Conservation (phyloP, 2,888 invertebrate genomes). For the Coenonympha glycerion region DNA sequence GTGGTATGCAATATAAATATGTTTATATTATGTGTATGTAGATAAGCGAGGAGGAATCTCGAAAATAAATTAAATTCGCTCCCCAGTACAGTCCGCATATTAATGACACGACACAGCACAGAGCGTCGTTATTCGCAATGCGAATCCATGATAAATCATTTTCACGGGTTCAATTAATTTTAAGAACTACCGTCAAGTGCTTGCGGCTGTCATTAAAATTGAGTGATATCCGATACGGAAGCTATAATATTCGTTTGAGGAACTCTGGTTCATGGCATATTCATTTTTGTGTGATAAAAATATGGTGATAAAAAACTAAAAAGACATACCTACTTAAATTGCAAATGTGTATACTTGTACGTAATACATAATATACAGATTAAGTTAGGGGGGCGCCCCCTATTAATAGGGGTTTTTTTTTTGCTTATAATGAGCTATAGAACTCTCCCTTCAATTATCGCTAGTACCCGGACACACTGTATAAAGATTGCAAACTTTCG, state of each 20-base stretch:
- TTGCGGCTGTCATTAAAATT: conserved; percentile 9
- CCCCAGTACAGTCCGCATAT: conserved; percentile 5
- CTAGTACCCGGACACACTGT: too few relatives aligned
- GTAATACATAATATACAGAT: too few relatives aligned
- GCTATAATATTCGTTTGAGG: background rate
- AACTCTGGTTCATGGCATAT: background rate
- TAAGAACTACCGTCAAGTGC: conserved; percentile 14
- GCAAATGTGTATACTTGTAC: too few relatives aligned
- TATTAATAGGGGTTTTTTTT: too few relatives aligned
- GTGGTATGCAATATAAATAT: too few relatives aligned
- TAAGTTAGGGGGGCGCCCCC: too few relatives aligned
- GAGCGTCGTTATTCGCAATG: conserved; percentile 10
- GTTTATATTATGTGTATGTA: too few relatives aligned
- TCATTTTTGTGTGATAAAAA: background rate
- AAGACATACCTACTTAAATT: too few relatives aligned
- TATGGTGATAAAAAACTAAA: too few relatives aligned
- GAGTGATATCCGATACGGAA: background rate
- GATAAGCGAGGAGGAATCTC: background rate
- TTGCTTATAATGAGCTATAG: too few relatives aligned
- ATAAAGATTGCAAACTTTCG: too few relatives aligned
- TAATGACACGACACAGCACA: conserved; percentile 1
- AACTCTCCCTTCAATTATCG: too few relatives aligned
- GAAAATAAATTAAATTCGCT: conserved; percentile 6
- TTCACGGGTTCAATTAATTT: conserved; percentile 14
- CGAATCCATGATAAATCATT: conserved; percentile 15